Evolutionary conservation across 2,113 vertebrate species (phyloP).

Genomic region (Fregetta grallaria): DNA sequence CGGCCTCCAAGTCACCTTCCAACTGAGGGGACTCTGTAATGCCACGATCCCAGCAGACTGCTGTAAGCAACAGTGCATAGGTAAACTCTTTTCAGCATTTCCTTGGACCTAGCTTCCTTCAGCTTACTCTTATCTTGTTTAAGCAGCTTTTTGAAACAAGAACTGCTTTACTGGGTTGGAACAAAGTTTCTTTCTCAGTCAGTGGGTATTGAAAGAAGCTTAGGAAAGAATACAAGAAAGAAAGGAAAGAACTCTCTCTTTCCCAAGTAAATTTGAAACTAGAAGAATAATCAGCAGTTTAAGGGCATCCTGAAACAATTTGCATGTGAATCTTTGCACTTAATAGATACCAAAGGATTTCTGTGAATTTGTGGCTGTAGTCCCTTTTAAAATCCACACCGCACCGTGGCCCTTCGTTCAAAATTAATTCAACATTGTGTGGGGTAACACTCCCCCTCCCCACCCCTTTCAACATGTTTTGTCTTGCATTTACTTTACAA

Average conservation of each 20-base stretch:
- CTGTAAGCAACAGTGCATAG: not conserved
- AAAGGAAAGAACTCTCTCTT: not conserved
- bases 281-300: not conserved
- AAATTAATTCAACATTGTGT: not conserved
- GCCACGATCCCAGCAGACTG: accelerated
- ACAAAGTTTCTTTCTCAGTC: not conserved
- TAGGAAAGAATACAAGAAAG: not conserved
- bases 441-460: not conserved
- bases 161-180: not conserved
- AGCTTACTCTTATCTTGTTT: not conserved
- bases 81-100: not conserved
- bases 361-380: not conserved
- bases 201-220: not conserved
- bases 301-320: not conserved
- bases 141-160: not conserved
- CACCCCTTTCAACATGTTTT: not conserved
- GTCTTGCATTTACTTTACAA: not conserved
- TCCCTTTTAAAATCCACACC: not conserved
- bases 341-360: not conserved
- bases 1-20: not conserved
- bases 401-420: accelerated
- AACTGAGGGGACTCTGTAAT: not conserved
- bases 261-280: not conserved
- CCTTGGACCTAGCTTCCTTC: not conserved
- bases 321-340: not conserved